Conservation (phyloP, 2,797 vertebrate genomes). For the Falco concolor region DNA sequence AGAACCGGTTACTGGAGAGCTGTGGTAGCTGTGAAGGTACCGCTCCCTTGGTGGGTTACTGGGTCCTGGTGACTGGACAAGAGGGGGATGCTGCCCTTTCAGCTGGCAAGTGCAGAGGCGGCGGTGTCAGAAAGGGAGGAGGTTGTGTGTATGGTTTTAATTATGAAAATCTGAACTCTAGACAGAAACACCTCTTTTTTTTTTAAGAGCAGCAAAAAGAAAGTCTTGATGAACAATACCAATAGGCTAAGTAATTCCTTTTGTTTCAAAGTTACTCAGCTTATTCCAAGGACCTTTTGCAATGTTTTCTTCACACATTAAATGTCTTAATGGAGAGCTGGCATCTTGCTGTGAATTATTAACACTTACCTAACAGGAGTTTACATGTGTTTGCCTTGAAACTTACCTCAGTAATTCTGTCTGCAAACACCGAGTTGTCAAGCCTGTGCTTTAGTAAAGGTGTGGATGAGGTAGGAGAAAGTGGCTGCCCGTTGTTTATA, state of each 20-base stretch:
- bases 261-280: background rate
- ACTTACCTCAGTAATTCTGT: background rate
- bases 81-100: background rate
- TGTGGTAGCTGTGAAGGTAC: background rate
- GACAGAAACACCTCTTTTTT: background rate
- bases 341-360: conserved; percentile 48
- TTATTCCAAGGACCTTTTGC: background rate
- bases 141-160: background rate
- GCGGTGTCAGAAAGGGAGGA: background rate
- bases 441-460: background rate
- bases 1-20: background rate
- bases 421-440: background rate
- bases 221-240: background rate
- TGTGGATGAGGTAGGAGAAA: background rate
- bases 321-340: background rate
- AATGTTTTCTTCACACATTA: background rate
- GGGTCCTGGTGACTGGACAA: background rate
- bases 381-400: conserved; percentile 32
- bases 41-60: no score
- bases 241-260: background rate
- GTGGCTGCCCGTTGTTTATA: background rate
- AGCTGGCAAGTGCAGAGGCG: background rate
- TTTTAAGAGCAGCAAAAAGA: background rate
- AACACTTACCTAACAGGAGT: conserved; percentile 16
- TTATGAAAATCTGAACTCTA: background rate